These are phyloP conservation scores for Nasonia oneida DNA, from an alignment of 2,888 invertebrate species.

Conservation along the genomic window DNA sequence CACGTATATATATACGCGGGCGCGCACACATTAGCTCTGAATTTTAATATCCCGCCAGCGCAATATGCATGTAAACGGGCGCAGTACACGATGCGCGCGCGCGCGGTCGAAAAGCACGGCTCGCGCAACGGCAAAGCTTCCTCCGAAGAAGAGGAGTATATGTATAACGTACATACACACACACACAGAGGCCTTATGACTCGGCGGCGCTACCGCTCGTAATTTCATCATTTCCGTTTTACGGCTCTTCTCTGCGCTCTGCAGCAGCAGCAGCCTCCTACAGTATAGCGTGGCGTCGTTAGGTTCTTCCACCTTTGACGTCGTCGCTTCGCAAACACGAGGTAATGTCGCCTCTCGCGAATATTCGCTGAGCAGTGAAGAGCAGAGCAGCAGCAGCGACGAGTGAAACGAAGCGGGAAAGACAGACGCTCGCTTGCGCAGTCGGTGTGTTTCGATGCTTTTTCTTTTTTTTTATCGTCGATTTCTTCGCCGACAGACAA, in stretches of 20 bases:
- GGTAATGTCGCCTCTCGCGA: neutral
- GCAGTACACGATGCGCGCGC: neutral
- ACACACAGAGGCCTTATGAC: neutral
- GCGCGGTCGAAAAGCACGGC: neutral
- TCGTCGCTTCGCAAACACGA: conserved; percentile 41
- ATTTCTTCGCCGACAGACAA: neutral
- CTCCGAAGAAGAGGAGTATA: neutral
- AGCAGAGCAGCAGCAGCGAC: neutral
- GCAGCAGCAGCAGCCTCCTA: neutral
- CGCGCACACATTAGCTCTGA: neutral
- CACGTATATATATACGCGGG: neutral
- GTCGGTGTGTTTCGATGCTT: too few relatives aligned
- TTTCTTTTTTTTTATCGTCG: neutral
- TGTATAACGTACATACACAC: too few relatives aligned
- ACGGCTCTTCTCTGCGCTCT: conserved; percentile 53
- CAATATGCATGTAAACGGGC: conserved; percentile 7
- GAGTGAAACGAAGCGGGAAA: neutral
- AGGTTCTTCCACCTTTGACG: conserved; percentile 66
- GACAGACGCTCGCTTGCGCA: neutral
- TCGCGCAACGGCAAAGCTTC: neutral
- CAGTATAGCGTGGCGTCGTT: conserved; percentile 21
- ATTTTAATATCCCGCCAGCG: conserved; percentile 33
- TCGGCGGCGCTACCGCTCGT: conserved; percentile 59
- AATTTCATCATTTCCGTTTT: conserved; percentile 71
- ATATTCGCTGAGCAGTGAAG: conserved; percentile 1